phyloP scores from a whole-genome alignment of 2,113 vertebrate species.

The human region DNA sequence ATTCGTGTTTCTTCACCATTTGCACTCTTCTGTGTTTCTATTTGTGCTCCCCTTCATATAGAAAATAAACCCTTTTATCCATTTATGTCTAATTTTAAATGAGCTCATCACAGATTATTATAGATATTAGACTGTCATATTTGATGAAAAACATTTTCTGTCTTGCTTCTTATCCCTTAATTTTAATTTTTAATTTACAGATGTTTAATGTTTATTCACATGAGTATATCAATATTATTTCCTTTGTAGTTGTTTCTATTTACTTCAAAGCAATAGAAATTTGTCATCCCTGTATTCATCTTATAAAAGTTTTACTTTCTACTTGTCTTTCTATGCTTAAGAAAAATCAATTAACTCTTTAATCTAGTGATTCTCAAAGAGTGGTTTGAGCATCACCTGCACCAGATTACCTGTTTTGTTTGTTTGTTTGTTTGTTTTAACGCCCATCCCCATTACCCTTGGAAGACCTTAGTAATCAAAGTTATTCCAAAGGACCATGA shows the following conservation, averaged over 20 bases:
- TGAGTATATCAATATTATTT: not conserved
- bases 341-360: not conserved
- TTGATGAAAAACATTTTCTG: not conserved
- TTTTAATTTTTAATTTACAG: not conserved
- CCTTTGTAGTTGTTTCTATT: not conserved
- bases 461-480: not conserved
- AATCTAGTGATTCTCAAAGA: not conserved
- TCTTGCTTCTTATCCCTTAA: not conserved
- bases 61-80: not conserved
- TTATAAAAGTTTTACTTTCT: slow-evolving; percentile 29
- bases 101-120: not conserved
- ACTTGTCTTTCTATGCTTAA: not conserved
- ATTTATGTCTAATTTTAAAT: not conserved
- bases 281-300: not conserved
- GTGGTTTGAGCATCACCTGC: not conserved
- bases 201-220: not conserved
- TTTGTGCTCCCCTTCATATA: not conserved
- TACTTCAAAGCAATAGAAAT: slow-evolving; percentile 23
- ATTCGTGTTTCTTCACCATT: not conserved
- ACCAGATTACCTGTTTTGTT: not conserved
- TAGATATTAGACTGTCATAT: not conserved
- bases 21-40: not conserved
- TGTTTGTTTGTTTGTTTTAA: not conserved
- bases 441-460: not conserved
- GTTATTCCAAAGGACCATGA: not conserved